phyloP scores from a whole-genome alignment of 2,797 vertebrate species.

The Philypnodon macrostomus region DNA sequence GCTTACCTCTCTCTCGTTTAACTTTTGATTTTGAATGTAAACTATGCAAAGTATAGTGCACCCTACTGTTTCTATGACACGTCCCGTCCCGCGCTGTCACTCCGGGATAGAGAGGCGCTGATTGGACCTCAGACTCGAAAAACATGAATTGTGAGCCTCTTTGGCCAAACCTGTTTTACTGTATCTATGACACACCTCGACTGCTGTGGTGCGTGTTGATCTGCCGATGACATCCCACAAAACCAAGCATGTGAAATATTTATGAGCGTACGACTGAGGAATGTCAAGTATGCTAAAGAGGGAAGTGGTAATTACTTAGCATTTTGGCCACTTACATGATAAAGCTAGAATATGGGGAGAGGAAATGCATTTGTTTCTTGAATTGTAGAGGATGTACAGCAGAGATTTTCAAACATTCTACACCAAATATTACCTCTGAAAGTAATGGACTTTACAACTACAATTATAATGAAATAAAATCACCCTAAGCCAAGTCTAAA shows the following conservation, averaged over 20 bases:
- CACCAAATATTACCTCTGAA: too few relatives aligned
- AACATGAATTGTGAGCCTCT: constrained; percentile 70
- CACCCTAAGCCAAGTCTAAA: too few relatives aligned
- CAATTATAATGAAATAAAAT: too few relatives aligned
- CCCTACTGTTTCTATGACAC: constrained; percentile 11
- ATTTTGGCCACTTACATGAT: constrained; percentile 6
- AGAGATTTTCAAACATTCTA: too few relatives aligned
- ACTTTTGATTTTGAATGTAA: constrained; percentile 11
- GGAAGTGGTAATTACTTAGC: constrained; percentile 14
- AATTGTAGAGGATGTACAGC: too few relatives aligned
- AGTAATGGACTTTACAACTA: too few relatives aligned
- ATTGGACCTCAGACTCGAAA: constrained; percentile 67
- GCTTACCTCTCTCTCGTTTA: constrained; percentile 15
- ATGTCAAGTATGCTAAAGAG: constrained; percentile 54
- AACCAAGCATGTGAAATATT: constrained; percentile 57
- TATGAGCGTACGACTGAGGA: constrained; percentile 49
- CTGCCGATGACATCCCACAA: constrained; percentile 34
- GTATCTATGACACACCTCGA: constrained; percentile 47
- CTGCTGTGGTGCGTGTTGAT: constrained; percentile 31
- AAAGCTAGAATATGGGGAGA: neutral
- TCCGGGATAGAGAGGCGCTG: constrained; percentile 27
- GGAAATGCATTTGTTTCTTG: neutral
- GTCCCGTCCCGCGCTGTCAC: constrained; percentile 14
- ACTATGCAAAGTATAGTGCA: constrained; percentile 28
- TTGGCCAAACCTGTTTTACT: constrained; percentile 54